Evolutionary conservation across 2,888 invertebrate species (phyloP).

Genomic region (Chloromyia formosa): DNA sequence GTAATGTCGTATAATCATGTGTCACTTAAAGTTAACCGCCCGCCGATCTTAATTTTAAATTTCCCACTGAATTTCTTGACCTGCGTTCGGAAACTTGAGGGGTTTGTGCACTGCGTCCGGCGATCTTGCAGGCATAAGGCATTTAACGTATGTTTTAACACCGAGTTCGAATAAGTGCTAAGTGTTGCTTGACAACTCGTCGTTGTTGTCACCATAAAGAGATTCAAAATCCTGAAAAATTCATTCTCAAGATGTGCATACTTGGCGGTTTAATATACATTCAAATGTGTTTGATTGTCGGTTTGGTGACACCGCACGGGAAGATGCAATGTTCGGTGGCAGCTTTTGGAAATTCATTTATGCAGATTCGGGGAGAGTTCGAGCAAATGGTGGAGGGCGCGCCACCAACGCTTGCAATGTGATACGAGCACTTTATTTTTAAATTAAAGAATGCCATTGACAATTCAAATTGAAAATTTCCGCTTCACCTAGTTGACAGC

Average conservation of each 20-base stretch:
- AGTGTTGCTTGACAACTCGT: no score
- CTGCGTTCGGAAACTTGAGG: constrained; percentile 30
- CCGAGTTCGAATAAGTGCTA: neutral
- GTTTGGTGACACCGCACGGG: no score
- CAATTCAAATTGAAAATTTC: constrained; percentile 18
- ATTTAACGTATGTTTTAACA: neutral
- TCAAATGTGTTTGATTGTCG: no score
- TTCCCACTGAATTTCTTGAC: constrained; percentile 41
- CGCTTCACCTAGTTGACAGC: neutral
- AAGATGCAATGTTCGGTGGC: neutral
- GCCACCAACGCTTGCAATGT: constrained; percentile 20
- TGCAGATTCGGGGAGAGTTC: constrained; percentile 12
- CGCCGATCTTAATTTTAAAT: constrained; percentile 41
- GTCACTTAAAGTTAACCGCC: constrained; percentile 39
- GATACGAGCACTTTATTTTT: neutral
- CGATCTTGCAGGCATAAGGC: neutral
- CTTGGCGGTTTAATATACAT: no score
- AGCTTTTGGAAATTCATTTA: constrained; percentile 38
- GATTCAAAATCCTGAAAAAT: no score
- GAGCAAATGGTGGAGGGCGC: neutral
- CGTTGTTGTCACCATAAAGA: no score
- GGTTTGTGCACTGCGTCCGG: constrained; percentile 8
- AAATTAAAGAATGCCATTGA: neutral
- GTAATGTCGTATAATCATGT: constrained; percentile 40
- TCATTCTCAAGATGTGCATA: no score